Conservation (phyloP, 2,797 vertebrate species). For the Synanceia verrucosa region DNA sequence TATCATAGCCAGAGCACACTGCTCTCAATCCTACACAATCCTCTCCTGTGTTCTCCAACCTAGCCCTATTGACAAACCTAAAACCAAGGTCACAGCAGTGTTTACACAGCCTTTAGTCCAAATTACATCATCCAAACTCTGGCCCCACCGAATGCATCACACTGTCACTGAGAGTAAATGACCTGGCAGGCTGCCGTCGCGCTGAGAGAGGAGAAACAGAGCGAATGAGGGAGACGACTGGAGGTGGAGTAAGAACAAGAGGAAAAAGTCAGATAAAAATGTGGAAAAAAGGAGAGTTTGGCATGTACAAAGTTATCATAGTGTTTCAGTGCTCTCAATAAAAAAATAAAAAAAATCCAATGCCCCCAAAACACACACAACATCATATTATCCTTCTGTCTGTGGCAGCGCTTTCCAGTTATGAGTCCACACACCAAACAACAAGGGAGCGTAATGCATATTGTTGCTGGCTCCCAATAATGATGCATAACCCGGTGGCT, state of each 20-base stretch:
- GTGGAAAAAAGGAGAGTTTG: conserved; percentile 19
- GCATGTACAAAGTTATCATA: conserved; percentile 31
- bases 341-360: conserved; percentile 17
- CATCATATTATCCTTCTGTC: conserved; percentile 38
- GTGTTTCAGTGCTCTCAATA: conserved; percentile 26
- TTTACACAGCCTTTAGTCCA: conserved; percentile 82
- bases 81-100: conserved; percentile 80
- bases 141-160: conserved; percentile 58
- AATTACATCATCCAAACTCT: conserved; percentile 80
- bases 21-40: conserved; percentile 73
- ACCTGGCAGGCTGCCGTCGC: conserved; percentile 65
- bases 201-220: conserved; percentile 41
- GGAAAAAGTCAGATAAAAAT: conserved; percentile 9
- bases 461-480: conserved; percentile 74
- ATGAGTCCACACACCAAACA: conserved; percentile 60
- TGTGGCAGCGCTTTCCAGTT: conserved; percentile 39
- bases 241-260: conserved; percentile 19
- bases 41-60: conserved; percentile 70
- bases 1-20: conserved; percentile 63
- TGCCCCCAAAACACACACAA: conserved; percentile 16
- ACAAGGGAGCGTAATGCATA: conserved; percentile 69
- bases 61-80: conserved; percentile 76
- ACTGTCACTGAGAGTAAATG: conserved; percentile 68
- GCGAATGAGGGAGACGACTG: not conserved
- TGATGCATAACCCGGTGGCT: conserved; percentile 85